phyloP scores from a whole-genome alignment of 2,888 invertebrate species.

The Calephelis perditalis region DNA sequence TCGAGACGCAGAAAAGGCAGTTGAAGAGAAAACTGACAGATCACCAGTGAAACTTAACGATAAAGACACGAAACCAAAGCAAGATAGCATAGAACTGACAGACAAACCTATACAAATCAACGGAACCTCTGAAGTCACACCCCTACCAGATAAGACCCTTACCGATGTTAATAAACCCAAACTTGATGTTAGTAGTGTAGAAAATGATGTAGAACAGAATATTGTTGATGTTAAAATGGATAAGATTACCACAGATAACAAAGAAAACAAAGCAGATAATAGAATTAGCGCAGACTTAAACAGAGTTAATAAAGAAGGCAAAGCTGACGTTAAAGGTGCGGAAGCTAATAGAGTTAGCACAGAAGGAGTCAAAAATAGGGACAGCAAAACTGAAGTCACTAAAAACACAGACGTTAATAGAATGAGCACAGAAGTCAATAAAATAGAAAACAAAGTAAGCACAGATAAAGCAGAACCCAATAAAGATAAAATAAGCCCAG shows the following conservation, averaged over 20 bases:
- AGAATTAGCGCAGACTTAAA: conserved; percentile 15
- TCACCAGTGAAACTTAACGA: conserved; percentile 34
- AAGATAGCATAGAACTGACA: conserved; percentile 33
- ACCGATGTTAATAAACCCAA: conserved; percentile 4
- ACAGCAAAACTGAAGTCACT: conserved; percentile 11
- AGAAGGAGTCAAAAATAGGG: conserved; percentile 29
- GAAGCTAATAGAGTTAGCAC: conserved; percentile 28
- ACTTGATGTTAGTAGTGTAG: conserved; percentile 11
- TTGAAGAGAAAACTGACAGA: conserved; percentile 51
- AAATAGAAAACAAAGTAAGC: conserved; percentile 15
- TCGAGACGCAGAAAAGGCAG: conserved; percentile 65
- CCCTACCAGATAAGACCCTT: conserved; percentile 4
- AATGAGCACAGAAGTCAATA: background rate
- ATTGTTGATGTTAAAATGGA: conserved; percentile 12
- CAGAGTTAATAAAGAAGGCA: conserved; percentile 13
- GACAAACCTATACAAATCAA: conserved; percentile 30
- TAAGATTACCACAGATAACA: conserved; percentile 13
- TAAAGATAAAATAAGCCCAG: conserved; percentile 1
- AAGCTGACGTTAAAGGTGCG: conserved; percentile 19
- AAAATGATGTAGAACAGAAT: conserved; percentile 13
- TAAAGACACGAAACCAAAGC: conserved; percentile 40
- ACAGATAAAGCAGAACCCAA: background rate
- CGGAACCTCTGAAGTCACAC: conserved; percentile 23
- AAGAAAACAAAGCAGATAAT: conserved; percentile 16
- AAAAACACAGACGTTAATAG: conserved; percentile 16